Base-by-base conservation (phyloP, 2,113 vertebrate species). In the Coreoperca whiteheadi region DNA sequence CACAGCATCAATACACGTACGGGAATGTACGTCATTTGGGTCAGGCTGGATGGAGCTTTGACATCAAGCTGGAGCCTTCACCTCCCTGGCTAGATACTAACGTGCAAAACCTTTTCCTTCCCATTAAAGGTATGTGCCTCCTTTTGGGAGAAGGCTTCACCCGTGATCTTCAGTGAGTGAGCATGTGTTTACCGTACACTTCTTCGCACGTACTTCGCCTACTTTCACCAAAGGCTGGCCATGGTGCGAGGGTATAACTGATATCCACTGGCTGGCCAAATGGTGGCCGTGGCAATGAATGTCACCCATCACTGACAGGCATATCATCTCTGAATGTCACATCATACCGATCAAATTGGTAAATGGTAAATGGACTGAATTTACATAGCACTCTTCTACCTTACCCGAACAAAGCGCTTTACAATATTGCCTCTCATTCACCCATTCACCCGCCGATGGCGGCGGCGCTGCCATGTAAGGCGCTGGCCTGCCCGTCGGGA, bases 1-100 rank as follows among this genome's bases (percentile, higher is more conserved):
- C 23, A 41, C 70, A 83, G 65, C 71, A 79, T 28, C 14, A 8
- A 66, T 83, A 63, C 28, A 57, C 9, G 4, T n/a, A n/a, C n/a
- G n/a, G n/a, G n/a, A 53, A 41, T 8, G 18, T 20, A n/a, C 12
- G 53, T 82, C 53, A 18, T 66, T 74, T 43, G 28, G 43, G 2
- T 60, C 20, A 23, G 15, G 28, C 32, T 43, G 66, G n/a, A 34
- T 4, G 8, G 9, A 63, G 66, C 43, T 61, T 69, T 16, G 21
- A 21, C 25, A 32, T 63, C 11, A 43, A 23, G n/a, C 57, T 69
- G 32, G 4, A 83, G 23, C 39, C 39, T 46, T 25, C 18, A 10
- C 50, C 59, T 70, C 30, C 14, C 21, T 53, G 39, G 23, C 23
- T 63, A 2, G 34, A 64, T 48, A 48, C 56, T 1, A 60, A 56